Percentiles rank a stretch among this genome's conserved stretches.
These are phyloP conservation scores for Scaptomyza caliginosa DNA, from an alignment of 2,888 invertebrate species.

Conservation along the genomic window DNA sequence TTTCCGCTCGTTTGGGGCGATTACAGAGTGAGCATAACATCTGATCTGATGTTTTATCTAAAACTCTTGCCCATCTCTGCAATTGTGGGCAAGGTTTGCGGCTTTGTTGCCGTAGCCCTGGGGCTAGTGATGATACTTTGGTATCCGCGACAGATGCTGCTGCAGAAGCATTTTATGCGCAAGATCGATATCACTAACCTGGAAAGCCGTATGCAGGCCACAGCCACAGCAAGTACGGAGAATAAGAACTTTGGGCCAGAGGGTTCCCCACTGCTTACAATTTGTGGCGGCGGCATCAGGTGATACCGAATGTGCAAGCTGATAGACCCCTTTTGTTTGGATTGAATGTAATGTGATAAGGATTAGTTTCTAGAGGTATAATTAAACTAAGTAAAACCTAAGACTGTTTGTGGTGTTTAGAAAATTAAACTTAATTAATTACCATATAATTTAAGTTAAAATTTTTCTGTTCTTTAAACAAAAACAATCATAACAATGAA, in stretches of 20 bases:
- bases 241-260: slow-evolving; percentile 38
- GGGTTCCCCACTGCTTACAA: slow-evolving; percentile 62
- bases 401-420: slow-evolving; percentile 16
- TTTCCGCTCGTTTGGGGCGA: slow-evolving; percentile 79
- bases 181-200: slow-evolving; percentile 66
- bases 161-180: slow-evolving; percentile 63
- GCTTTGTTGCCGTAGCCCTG: slow-evolving; percentile 40
- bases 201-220: slow-evolving; percentile 42
- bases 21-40: slow-evolving; percentile 60
- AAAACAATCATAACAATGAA: background rate
- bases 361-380: slow-evolving; percentile 16
- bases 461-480: too few species aligned
- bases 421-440: slow-evolving; percentile 10
- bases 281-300: slow-evolving; percentile 24
- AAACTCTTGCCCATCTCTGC: slow-evolving; percentile 54
- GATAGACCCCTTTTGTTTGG: slow-evolving; percentile 3
- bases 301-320: slow-evolving; percentile 21
- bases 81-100: slow-evolving; percentile 50
- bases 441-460: too few species aligned
- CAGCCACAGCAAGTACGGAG: slow-evolving; percentile 15
- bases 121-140: slow-evolving; percentile 66
- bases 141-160: slow-evolving; percentile 60
- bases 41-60: slow-evolving; percentile 59
- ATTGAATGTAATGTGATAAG: slow-evolving; percentile 38
- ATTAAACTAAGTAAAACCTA: slow-evolving; percentile 8